These are phyloP conservation scores for Myotis planiceps DNA, from an alignment of 2,797 vertebrate species.

Conservation along the genomic window DNA sequence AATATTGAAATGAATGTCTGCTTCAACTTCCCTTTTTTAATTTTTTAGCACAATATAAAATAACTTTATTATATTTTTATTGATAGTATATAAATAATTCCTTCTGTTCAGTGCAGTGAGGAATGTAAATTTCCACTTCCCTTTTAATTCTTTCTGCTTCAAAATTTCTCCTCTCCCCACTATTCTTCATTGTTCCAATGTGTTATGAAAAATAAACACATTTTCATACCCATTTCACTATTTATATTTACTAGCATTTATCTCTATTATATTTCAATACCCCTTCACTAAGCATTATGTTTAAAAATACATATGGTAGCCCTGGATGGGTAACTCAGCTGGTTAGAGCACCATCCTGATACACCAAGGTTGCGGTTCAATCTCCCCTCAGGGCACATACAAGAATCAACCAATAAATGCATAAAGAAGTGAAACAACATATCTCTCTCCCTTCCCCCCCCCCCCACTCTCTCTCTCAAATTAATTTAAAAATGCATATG, in stretches of 20 bases:
- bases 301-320: not conserved
- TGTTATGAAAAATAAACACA: not conserved
- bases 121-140: not conserved
- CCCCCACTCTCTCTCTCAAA: too few species aligned
- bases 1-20: slow-evolving; percentile 33
- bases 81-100: too few species aligned
- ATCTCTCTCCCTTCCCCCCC: not conserved
- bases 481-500: not conserved
- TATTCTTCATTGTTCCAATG: not conserved
- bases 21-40: slow-evolving; percentile 7
- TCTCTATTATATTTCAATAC: slow-evolving; percentile 26
- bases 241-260: not conserved
- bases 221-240: not conserved
- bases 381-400: not conserved
- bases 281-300: not conserved
- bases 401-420: not conserved
- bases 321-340: not conserved
- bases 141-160: slow-evolving; percentile 39
- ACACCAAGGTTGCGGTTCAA: not conserved
- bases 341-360: not conserved
- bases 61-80: too few species aligned
- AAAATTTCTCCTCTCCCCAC: not conserved
- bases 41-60: not conserved
- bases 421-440: not conserved
- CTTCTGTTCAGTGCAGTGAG: too few species aligned